A percentile compares a stretch with the other conserved stretches of the same genome.
phyloP scores from a whole-genome alignment of 2,113 vertebrate genomes.

The Scalopus aquaticus region DNA sequence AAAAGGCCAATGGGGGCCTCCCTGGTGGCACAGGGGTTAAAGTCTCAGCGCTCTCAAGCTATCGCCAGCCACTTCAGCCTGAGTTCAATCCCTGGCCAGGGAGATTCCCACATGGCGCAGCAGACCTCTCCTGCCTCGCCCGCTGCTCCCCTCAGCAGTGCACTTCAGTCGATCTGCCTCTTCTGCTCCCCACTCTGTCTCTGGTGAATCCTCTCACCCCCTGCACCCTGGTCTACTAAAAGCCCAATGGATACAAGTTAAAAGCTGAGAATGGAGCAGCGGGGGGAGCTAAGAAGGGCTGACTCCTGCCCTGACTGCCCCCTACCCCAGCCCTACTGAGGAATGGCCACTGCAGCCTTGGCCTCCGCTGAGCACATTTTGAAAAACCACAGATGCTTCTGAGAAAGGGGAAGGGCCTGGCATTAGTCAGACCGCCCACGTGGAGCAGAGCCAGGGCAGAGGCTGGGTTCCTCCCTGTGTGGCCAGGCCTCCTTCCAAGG shows the following conservation, averaged over 20 bases:
- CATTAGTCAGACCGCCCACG: too few species aligned
- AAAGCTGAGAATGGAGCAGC: not conserved
- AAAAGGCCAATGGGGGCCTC: not conserved
- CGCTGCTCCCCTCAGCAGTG: too few species aligned
- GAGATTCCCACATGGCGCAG: too few species aligned
- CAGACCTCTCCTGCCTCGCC: too few species aligned
- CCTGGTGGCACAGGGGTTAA: too few species aligned
- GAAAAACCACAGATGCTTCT: not conserved
- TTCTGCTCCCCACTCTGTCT: too few species aligned
- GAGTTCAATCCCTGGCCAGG: too few species aligned
- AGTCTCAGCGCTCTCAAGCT: too few species aligned
- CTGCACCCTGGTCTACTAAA: not conserved
- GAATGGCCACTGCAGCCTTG: fast-evolving
- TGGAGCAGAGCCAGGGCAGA: not conserved
- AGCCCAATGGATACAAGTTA: not conserved
- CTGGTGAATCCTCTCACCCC: too few species aligned
- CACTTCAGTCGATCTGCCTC: too few species aligned
- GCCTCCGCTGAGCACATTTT: fast-evolving
- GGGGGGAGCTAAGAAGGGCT: not conserved
- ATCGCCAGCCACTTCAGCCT: too few species aligned
- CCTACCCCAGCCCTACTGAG: not conserved
- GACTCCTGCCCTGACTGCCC: not conserved
- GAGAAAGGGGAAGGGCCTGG: not conserved
- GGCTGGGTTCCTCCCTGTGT: not conserved
- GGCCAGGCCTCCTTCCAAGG: not conserved